A percentile compares a stretch with the other conserved stretches of the same genome.
phyloP scores from a whole-genome alignment of 2,888 invertebrate species.

The Rhimphoctona megacephalus region DNA sequence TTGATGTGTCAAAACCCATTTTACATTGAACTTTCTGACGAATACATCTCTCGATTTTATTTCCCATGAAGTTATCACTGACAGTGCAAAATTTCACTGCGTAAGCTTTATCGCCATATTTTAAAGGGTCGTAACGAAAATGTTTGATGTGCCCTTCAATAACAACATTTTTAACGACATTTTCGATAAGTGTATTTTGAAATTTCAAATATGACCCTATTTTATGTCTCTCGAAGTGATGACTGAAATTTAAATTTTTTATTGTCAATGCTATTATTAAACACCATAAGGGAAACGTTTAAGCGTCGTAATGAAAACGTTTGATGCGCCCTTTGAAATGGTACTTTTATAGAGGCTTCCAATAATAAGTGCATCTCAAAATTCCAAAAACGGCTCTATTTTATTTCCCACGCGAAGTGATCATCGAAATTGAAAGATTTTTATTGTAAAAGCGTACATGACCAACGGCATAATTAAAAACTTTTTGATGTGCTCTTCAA shows the following conservation, averaged over 20 bases:
- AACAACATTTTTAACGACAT: constrained; percentile 5
- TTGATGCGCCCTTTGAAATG: neutral
- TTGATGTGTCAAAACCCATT: neutral
- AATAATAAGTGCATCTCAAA: neutral
- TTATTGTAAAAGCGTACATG: neutral
- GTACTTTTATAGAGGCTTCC: neutral
- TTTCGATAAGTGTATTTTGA: constrained; percentile 3
- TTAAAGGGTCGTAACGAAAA: neutral
- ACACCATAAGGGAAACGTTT: neutral
- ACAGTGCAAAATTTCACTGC: constrained; percentile 4
- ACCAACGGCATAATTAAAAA: neutral
- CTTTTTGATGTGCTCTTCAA: neutral
- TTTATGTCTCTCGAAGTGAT: neutral
- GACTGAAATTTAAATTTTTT: neutral
- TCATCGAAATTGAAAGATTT: neutral
- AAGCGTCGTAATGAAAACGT: neutral
- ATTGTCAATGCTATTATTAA: neutral
- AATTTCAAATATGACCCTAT: neutral
- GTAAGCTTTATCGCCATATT: neutral
- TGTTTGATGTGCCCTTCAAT: neutral
- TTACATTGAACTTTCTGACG: neutral
- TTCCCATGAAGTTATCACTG: constrained; percentile 7
- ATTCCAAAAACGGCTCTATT: neutral
- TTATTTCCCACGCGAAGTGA: neutral
- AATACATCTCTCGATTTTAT: neutral